Base-by-base conservation (phyloP, 2,888 invertebrate genomes). In the Tenthredo notha region DNA sequence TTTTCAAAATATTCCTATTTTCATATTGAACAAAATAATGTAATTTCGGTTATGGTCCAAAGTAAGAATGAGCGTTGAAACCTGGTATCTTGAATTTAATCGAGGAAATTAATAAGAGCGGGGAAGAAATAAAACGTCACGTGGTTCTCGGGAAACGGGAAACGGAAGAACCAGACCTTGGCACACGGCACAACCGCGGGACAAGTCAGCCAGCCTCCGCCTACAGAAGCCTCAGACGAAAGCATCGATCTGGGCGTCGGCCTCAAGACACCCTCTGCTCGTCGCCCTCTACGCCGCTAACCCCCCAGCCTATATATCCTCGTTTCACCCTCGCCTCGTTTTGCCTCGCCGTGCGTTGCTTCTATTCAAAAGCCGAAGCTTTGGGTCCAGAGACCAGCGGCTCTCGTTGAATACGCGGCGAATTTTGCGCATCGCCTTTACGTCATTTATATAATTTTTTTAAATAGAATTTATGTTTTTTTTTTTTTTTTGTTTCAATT, bases 161-260 rank as follows among this genome's bases (percentile, higher is more conserved):
- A 67, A 65, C 50, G 65, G 67, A 67, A 70, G 70, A 47, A 47
- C 37, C 67, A 67, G 70, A 65, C 77, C 75, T 85, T 85, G 78
- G 87, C 83, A 86, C 86, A 87, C 88, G 83, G 18, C 33, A 65
- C 58, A 10, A 67, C 67, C 83, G 83, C 67, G 83, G 83, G 67
- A 83, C 67, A 80, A 80, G 58, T 61, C 80, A 88, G 82, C 84
- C 89, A 90, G 91, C 91, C 90, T 90, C 90, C 90, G 88, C 89
- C 88, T 90, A 89, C 90, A 87, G 91, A 89, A 90, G 91, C 90
- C 91, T 92, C 92, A 92, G 92, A 92, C 91, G 91, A 88, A 90
- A 91, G 90, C 91, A 92, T 92, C 92, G 92, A 92, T 92, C 92
- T 92, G 92, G 92, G 92, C 92, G 92, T 92, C 92, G 92, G 91